Evolutionary conservation across 2,113 vertebrate species (phyloP), one percentile per base, ranked within the genome.

Genomic region (Daboia siamensis): DNA sequence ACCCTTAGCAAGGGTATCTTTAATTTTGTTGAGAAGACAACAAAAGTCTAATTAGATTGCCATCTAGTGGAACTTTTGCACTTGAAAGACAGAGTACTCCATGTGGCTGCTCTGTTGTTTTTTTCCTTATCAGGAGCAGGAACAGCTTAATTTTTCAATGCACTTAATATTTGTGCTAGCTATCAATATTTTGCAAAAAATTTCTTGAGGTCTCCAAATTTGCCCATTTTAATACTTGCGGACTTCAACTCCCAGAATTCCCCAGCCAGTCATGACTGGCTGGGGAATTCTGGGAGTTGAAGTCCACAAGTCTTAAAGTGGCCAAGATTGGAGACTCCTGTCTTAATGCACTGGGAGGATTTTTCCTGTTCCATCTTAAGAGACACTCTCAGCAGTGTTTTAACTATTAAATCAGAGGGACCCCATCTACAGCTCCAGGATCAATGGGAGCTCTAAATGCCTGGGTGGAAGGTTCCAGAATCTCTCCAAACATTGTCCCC

Each of bases 61-160:
- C 97, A 98, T 95, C 98, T 97, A 97, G 97, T 96, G 97, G 97
- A 86, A 29, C 26, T 51, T 0, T 89, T 52, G 12, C 17, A 26
- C 24, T 12, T 0, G 24, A 86, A 64, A 10, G 87, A 9, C 92
- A 94, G 2, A 7, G 29, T 21, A 56, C 20, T 44, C 23, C 2
- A 20, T 74, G n/a, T 29, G 44, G 5, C 33, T 74, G 10, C 13
- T 52, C 85, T 39, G 23, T 59, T 56, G 29, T 92, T 13, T 21
- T 29, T 61, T 33, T 64, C 48, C 84, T 44, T 51, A 20, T 93
- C 9, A 11, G 6, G 1, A 59, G 20, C 74, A 91, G 61, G 80
- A 74, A 46, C 33, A 44, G 0, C 0, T 48, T n/a, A 48, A 10
- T 44, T 54, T 89, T 86, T 57, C 91, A 10, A 90, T 84, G 0